Base-by-base conservation (phyloP, 1,140 invertebrate species). In the Sycophila sp. region DNA sequence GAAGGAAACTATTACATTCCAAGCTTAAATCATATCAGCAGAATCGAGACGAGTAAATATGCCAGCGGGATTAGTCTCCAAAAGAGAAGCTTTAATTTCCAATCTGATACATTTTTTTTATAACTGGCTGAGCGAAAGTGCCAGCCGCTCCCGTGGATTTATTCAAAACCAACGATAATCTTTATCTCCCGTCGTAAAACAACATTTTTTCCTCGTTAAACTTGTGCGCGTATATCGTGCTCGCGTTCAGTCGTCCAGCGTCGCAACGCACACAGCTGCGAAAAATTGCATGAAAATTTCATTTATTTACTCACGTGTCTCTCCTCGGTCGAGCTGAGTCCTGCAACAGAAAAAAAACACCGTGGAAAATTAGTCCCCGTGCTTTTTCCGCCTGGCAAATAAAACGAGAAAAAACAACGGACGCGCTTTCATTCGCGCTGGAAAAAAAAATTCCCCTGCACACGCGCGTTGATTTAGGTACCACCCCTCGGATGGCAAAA, bases 281-380 rank as follows among this genome's bases (percentile, higher is more conserved):
- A 62, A 55, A 69, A 40, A 62, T 55, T 53, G 34, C 68, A 28
- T 47, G 34, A 64, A 70, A 70, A 64, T 70, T 38, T 70, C 47
- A 63, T 64, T 58, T 64, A 64, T 70, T 59, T 77, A 90, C 90
- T 91, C 83, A 91, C 90, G 85, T 91, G 89, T 88, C 90, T 86
- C 78, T 91, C 90, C 78, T 91, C 90, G 70, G 88, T 88, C 69
- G 90, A 90, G 78, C 89, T 90, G 75, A 91, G 85, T 85, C 90
- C 90, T 91, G 88, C 30, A 87, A 89, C 82, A 82, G 83, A 84
- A 74, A 75, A 55, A 79, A 70, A 69, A 62, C 67, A 64, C 72
- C 38, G 42, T 69, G 34, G n/a, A 67, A 64, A 71, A 72, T 70
- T 72, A 69, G 58, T 66, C 58, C 45, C 60, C 34, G 24, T 42